Base-by-base conservation (phyloP, 2,797 vertebrate genomes). In the Myripristis jacobus region DNA sequence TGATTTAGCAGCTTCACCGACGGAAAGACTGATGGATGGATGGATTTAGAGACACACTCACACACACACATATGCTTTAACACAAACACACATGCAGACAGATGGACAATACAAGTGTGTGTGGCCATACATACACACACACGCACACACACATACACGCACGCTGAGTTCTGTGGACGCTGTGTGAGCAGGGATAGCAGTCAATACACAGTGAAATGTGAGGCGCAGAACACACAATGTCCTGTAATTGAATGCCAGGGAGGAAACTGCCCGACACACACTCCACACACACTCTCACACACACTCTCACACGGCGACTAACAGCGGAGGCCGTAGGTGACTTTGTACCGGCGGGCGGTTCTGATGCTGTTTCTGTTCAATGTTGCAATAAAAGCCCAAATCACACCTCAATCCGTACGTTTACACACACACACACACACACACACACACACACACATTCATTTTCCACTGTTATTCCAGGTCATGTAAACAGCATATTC, bases 1-100 rank as follows among this genome's bases (percentile, higher is more conserved):
- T 82, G 61, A 86, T 86, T 84, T 82, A 87, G 83, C 55, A 53
- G 63, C 66, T 83, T 85, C 74, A 82, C 16, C 75, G 78, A 76
- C 68, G 44, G 61, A 69, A 25, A 25, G 71, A 61, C 59, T 73
- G 75, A 83, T 71, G 51, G 70, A 83, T 41, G 48, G 80, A 47
- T 74, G 64, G 70, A 80, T 78, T 79, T 71, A 82, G 18, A 66
- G 46, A 70, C 61, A 66, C 52, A 66, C 50, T 44, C 38, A 44
- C 21, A 56, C 21, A 22, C 47, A 50, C 47, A 50, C 19, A 21
- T 2, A 50, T 2, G 16, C 18, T 1, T 11, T 7, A 19, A 19
- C 46, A 48, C 18, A 3, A 48, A n/a, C n/a, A n/a, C n/a, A n/a
- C n/a, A n/a, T n/a, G n/a, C n/a, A n/a, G n/a, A n/a, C n/a, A n/a